Evolutionary conservation across 2,113 vertebrate genomes (phyloP).

Genomic region (Catharus bicknelli): DNA sequence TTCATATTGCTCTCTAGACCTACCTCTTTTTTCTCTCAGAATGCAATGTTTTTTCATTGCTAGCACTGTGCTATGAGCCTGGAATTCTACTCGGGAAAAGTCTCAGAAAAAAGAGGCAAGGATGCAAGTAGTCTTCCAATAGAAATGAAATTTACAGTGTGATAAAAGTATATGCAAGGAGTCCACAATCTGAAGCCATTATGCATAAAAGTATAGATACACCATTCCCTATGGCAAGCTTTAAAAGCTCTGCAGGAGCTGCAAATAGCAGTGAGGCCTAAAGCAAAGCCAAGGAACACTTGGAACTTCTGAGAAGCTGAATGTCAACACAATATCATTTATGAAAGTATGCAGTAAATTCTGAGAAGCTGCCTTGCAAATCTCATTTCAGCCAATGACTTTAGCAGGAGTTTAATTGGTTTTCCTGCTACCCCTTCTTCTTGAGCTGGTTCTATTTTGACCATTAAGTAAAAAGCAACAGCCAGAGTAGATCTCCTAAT

Average conservation of each 20-base stretch:
- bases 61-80: not conserved
- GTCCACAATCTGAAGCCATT: not conserved
- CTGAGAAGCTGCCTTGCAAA: slow-evolving; percentile 6
- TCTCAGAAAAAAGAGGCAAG: not conserved
- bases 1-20: not conserved
- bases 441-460: slow-evolving; percentile 3
- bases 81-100: not conserved
- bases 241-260: not conserved
- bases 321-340: slow-evolving; percentile 42
- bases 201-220: not conserved
- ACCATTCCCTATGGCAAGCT: not conserved
- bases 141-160: not conserved
- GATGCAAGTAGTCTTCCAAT: not conserved
- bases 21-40: not conserved
- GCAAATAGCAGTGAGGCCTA: slow-evolving; percentile 2
- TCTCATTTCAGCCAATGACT: slow-evolving; percentile 21
- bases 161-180: not conserved
- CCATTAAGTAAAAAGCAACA: not conserved
- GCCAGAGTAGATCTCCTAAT: slow-evolving; percentile 2
- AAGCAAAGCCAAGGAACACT: slow-evolving; percentile 51
- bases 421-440: slow-evolving; percentile 31
- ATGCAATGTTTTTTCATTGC: not conserved
- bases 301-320: slow-evolving; percentile 43
- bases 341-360: slow-evolving; percentile 36
- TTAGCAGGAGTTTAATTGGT: slow-evolving; percentile 53